Evolutionary conservation across 2,797 vertebrate genomes (phyloP).

Genomic region (Ptychadena robeensis): DNA sequence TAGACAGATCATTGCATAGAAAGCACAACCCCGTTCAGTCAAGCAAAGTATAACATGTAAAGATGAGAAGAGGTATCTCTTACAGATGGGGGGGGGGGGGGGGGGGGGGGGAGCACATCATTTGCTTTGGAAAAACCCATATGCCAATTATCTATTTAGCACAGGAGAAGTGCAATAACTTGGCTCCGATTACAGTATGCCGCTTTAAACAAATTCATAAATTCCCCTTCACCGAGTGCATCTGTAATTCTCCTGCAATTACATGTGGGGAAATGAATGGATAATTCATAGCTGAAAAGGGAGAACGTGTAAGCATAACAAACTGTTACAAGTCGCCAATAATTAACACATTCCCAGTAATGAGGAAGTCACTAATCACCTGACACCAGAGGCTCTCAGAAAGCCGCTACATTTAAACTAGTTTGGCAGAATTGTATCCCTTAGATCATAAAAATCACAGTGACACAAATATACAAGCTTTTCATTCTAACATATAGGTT

Average conservation of each 20-base stretch:
- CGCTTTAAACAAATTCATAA: constrained; percentile 67
- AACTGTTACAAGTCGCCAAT: constrained; percentile 52
- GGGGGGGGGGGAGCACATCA: constrained; percentile 9
- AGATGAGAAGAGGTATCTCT: constrained; percentile 11
- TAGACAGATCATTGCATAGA: not conserved
- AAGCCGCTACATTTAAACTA: not conserved
- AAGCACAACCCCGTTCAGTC: not conserved
- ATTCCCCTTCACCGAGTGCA: constrained; percentile 63
- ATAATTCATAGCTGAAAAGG: constrained; percentile 62
- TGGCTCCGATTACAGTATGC: constrained; percentile 62
- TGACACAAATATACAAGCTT: not conserved
- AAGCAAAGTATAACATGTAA: constrained; percentile 8
- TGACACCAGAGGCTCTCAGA: constrained; percentile 29
- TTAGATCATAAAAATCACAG: not conserved
- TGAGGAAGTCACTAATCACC: constrained; percentile 58
- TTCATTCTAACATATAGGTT: not conserved
- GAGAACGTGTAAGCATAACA: constrained; percentile 47
- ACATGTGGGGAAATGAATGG: constrained; percentile 49
- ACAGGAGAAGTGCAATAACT: constrained; percentile 62
- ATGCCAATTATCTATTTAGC: constrained; percentile 44
- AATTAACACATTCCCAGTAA: constrained; percentile 51
- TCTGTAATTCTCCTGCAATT: constrained; percentile 64
- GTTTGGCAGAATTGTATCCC: not conserved
- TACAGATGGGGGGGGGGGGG: constrained; percentile 24
- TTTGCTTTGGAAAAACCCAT: constrained; percentile 24